Base-by-base conservation (phyloP, 2,797 vertebrate species). In the Jordanella pulchra region DNA sequence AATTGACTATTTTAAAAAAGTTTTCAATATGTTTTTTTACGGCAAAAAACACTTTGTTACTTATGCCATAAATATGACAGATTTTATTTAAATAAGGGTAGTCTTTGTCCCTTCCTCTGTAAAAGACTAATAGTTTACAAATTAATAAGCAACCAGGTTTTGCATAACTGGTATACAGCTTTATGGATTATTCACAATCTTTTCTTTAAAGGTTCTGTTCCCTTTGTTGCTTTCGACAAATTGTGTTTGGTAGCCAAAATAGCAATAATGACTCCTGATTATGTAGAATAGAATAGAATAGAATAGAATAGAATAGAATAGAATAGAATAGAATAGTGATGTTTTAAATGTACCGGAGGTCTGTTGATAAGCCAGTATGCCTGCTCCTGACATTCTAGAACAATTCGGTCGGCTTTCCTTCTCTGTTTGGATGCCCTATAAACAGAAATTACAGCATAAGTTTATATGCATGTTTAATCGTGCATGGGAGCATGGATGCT, bases 281-380 rank as follows among this genome's bases (percentile, higher is more conserved):
- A 66, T 30, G 1, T 0, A 39, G 64, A 47, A 42, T 28, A 42
- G 17, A 45, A 0, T 11, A 1, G 2, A 25, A 18, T 55, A n/a
- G 11, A 63, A 3, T 50, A 28, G 13, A 64, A 39, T 2, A 23
- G 2, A 58, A 13, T 28, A 17, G 7, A n/a, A n/a, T 55, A n/a
- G 11, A 63, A 3, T 50, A 28, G 13, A 64, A 39, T 2, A 23
- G 2, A 58, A 13, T 28, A 17, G 7, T 72, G n/a, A 39, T 53
- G 32, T 1, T 67, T 14, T 63, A n/a, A 64, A 85, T 75, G 0
- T 92, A 98, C 97, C 76, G 93, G 96, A 1, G 97, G 96, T 90
- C 94, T 94, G 92, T 97, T 97, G 90, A 98, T 95, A 18, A 99
- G 95, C 98, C 98, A 99, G 91, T 95, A 98, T 0, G 94, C 95